phyloP scores from a whole-genome alignment of 1,140 invertebrate genomes.

The Eriosoma lanigerum region DNA sequence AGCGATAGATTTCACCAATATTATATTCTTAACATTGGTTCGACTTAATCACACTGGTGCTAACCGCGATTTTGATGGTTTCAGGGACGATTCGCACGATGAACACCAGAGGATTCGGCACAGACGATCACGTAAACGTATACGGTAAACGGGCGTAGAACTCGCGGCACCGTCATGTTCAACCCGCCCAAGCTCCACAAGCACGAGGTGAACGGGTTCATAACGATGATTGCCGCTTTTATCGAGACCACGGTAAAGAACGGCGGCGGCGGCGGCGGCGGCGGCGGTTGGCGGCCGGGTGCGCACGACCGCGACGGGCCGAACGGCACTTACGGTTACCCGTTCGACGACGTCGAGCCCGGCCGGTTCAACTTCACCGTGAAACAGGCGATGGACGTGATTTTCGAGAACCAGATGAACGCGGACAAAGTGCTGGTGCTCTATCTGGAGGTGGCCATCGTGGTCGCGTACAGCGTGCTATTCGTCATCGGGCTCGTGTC shows the following conservation, averaged over 20 bases:
- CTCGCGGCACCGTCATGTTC: conserved; percentile 25
- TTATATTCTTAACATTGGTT: too few relatives aligned
- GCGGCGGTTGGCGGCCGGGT: neutral
- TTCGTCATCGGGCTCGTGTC: conserved; percentile 55
- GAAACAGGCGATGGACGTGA: conserved; percentile 29
- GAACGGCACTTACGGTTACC: neutral
- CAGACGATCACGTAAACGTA: neutral
- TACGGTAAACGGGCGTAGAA: neutral
- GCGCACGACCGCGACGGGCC: neutral
- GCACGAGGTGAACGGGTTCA: conserved; percentile 45
- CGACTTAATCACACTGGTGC: too few relatives aligned
- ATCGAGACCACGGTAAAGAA: conserved; percentile 29
- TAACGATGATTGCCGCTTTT: conserved; percentile 13
- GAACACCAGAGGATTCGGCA: neutral
- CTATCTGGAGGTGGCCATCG: conserved; percentile 54
- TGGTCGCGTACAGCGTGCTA: conserved; percentile 54
- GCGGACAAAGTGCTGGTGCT: conserved; percentile 52
- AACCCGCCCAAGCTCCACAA: conserved; percentile 47
- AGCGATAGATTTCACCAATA: too few relatives aligned
- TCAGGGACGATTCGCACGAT: too few relatives aligned
- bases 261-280: neutral
- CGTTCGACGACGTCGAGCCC: neutral
- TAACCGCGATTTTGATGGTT: too few relatives aligned
- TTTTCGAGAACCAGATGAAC: conserved; percentile 45
- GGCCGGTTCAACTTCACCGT: conserved; percentile 41